Evolutionary conservation across 2,888 invertebrate genomes (phyloP).

Genomic region (Macrosoma leucophasiata): DNA sequence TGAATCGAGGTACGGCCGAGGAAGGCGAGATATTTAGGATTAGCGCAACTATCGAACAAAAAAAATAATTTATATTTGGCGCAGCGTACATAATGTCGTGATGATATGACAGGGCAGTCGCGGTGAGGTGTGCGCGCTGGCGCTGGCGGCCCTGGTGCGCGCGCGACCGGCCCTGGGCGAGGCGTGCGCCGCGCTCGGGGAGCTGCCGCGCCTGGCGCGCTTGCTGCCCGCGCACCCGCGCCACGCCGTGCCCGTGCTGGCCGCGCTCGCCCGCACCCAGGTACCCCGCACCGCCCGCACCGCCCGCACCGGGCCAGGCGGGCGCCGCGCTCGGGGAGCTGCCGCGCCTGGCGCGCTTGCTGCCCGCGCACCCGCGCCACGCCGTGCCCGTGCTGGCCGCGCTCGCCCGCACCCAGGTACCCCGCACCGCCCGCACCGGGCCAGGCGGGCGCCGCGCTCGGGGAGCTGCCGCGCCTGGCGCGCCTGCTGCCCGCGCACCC

Average conservation of each 20-base stretch:
- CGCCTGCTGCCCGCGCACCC: constrained; percentile 85
- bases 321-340: constrained; percentile 92
- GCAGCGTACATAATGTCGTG: too few species aligned
- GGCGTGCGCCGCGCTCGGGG: constrained; percentile 90
- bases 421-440: constrained; percentile 88
- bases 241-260: constrained; percentile 89
- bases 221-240: constrained; percentile 85
- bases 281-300: constrained; percentile 83
- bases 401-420: constrained; percentile 87
- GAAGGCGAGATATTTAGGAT: too few species aligned
- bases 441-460: constrained; percentile 91
- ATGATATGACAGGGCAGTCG: constrained; percentile 83
- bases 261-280: constrained; percentile 89
- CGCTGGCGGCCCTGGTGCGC: constrained; percentile 87
- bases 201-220: constrained; percentile 86
- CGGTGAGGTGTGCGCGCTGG: constrained; percentile 87
- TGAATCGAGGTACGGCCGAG: too few species aligned
- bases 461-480: constrained; percentile 88
- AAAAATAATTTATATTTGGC: too few species aligned
- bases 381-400: constrained; percentile 92
- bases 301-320: constrained; percentile 90
- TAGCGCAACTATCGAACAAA: too few species aligned
- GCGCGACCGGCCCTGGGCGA: constrained; percentile 93
- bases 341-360: constrained; percentile 84
- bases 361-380: constrained; percentile 84